Conservation (phyloP, 2,888 invertebrate species). For the Syrista parreyssii region DNA sequence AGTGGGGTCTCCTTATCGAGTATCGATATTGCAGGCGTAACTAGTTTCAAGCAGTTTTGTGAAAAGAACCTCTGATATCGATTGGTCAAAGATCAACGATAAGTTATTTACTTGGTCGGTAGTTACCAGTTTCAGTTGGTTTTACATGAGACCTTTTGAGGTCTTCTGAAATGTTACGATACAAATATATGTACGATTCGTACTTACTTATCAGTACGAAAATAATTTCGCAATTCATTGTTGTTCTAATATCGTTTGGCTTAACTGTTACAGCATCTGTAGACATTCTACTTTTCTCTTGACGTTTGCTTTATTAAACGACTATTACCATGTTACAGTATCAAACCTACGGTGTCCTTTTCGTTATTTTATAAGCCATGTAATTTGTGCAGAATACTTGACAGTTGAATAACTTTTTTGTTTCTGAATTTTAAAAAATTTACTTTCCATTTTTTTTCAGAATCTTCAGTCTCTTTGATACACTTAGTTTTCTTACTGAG, state of each 20-base stretch:
- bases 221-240: background rate
- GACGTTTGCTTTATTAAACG: background rate
- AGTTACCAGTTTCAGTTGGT: constrained; percentile 28
- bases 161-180: constrained; percentile 2
- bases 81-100: constrained; percentile 27
- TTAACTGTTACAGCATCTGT: no score
- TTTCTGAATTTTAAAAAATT: no score
- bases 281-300: no score
- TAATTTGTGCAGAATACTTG: background rate
- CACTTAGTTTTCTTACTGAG: background rate
- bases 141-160: background rate
- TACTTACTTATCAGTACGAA: background rate
- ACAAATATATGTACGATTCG: background rate
- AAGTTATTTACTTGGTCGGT: constrained; percentile 21
- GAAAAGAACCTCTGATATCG: constrained; percentile 11
- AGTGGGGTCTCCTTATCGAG: background rate
- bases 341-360: background rate
- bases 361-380: background rate
- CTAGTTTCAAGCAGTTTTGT: constrained; percentile 17
- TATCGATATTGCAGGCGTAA: background rate
- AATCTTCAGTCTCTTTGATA: background rate
- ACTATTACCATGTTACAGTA: background rate
- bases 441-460: background rate
- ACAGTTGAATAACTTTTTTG: background rate
- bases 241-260: background rate